These are phyloP conservation scores for Rhorus exstirpatorius DNA, from an alignment of 2,888 invertebrate genomes.

Conservation along the genomic window DNA sequence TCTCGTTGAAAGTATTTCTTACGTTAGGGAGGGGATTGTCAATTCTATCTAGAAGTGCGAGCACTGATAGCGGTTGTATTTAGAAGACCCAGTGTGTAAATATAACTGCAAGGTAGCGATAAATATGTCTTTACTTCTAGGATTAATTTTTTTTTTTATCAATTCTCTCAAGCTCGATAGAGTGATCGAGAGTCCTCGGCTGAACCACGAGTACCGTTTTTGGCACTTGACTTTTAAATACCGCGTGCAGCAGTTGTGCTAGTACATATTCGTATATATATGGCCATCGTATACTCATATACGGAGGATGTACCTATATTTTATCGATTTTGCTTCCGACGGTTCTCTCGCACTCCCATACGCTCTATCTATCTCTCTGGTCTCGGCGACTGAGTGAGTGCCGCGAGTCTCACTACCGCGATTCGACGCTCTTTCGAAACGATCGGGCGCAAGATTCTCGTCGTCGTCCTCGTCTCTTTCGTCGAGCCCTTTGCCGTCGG, in stretches of 20 bases:
- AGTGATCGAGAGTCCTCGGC: slow-evolving; percentile 4
- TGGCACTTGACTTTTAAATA: slow-evolving; percentile 45
- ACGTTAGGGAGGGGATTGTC: too few relatives aligned
- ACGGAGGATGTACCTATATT: slow-evolving; percentile 58
- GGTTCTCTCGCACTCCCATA: slow-evolving; percentile 36
- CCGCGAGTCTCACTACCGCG: slow-evolving; percentile 42
- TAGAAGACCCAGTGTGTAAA: too few relatives aligned
- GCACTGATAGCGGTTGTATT: too few relatives aligned
- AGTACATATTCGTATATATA: slow-evolving; percentile 34
- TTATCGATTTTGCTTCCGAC: too few relatives aligned
- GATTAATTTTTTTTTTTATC: too few relatives aligned
- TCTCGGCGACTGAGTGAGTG: slow-evolving; percentile 47
- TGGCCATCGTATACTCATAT: slow-evolving; percentile 11
- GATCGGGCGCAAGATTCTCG: slow-evolving; percentile 55
- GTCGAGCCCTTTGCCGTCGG: slow-evolving; percentile 52
- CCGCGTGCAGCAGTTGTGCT: slow-evolving; percentile 14
- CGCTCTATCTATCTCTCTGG: slow-evolving; percentile 33
- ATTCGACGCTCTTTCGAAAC: slow-evolving; percentile 59
- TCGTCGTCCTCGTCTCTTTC: slow-evolving; percentile 36
- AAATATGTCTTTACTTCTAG: too few relatives aligned
- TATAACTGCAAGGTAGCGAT: too few relatives aligned
- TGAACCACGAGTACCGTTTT: slow-evolving; percentile 8
- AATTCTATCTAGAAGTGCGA: too few relatives aligned
- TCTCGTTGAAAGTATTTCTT: too few relatives aligned
- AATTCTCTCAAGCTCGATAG: background rate